These are phyloP conservation scores for Platorchestia sp. DNA, from an alignment of 1,140 invertebrate genomes.

Conservation along the genomic window DNA sequence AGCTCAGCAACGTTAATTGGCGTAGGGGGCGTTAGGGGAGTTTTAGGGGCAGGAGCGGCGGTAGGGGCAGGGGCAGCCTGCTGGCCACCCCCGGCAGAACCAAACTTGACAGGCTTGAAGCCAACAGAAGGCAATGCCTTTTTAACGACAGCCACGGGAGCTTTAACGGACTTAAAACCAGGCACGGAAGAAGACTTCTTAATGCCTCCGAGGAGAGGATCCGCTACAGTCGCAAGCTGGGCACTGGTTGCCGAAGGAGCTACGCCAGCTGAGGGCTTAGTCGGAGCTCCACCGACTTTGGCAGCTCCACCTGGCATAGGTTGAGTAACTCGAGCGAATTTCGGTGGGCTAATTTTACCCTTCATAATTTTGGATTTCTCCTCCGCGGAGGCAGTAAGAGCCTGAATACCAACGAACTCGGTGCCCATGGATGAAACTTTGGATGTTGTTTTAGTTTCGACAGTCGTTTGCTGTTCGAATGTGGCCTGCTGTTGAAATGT, in stretches of 20 bases:
- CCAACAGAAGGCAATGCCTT: constrained; percentile 8
- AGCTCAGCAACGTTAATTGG: constrained; percentile 59
- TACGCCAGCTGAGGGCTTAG: neutral
- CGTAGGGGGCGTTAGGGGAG: constrained; percentile 53
- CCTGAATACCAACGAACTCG: constrained; percentile 59
- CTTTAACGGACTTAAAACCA: constrained; percentile 62
- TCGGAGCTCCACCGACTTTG: neutral
- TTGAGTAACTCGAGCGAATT: constrained; percentile 58
- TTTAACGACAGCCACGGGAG: constrained; percentile 44
- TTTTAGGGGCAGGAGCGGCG: constrained; percentile 61
- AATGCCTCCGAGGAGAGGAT: constrained; percentile 42
- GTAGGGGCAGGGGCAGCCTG: constrained; percentile 59
- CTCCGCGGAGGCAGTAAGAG: constrained; percentile 67
- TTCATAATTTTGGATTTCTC: constrained; percentile 6
- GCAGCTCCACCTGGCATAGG: neutral
- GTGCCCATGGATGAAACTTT: constrained; percentile 51
- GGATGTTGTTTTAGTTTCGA: constrained; percentile 19
- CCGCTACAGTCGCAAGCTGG: constrained; percentile 12
- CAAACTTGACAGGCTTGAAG: constrained; percentile 37
- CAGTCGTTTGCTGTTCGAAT: constrained; percentile 48
- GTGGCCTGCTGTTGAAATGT: constrained; percentile 20
- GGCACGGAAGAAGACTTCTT: constrained; percentile 58
- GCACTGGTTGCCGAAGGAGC: neutral
- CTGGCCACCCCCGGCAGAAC: neutral
- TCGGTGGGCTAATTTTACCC: constrained; percentile 57